A percentile compares a stretch with the other conserved stretches of the same genome.
Conservation (phyloP, 2,797 vertebrate species). For the Emydoidea blandingii region DNA sequence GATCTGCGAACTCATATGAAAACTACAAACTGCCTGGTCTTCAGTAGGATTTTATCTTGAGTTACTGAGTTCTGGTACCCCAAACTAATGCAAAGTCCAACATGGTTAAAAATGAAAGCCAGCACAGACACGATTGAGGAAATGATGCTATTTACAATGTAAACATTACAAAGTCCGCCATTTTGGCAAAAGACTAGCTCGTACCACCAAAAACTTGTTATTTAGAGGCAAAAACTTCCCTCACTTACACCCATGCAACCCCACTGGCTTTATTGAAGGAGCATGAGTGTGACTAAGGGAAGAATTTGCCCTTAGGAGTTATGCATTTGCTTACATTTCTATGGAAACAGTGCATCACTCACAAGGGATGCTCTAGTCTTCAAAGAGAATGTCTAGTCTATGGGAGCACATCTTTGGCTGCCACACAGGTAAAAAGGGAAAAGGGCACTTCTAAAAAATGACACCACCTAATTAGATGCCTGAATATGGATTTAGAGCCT, state of each 20-base stretch:
- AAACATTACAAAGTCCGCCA: not conserved
- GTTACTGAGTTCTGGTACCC: not conserved
- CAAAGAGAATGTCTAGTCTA: slow-evolving; percentile 30
- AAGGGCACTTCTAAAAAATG: not conserved
- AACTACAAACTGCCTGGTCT: not conserved
- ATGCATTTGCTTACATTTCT: slow-evolving; percentile 40
- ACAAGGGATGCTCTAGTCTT: slow-evolving; percentile 41
- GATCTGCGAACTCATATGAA: not conserved
- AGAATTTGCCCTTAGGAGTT: slow-evolving; percentile 37
- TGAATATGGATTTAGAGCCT: not conserved
- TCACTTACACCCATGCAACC: not conserved
- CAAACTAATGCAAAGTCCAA: not conserved
- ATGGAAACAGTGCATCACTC: slow-evolving; percentile 56
- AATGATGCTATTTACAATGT: slow-evolving; percentile 32
- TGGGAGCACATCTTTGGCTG: slow-evolving; percentile 31
- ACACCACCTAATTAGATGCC: not conserved
- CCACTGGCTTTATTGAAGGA: not conserved
- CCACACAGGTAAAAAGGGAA: not conserved
- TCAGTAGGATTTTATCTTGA: not conserved
- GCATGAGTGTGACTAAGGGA: not conserved
- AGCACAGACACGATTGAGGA: not conserved
- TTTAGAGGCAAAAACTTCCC: slow-evolving; percentile 43
- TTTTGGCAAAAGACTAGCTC: slow-evolving; percentile 16
- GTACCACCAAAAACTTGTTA: slow-evolving; percentile 49
- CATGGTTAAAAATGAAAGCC: not conserved